phyloP scores from a whole-genome alignment of 2,888 invertebrate species.

The Seira ritae region DNA sequence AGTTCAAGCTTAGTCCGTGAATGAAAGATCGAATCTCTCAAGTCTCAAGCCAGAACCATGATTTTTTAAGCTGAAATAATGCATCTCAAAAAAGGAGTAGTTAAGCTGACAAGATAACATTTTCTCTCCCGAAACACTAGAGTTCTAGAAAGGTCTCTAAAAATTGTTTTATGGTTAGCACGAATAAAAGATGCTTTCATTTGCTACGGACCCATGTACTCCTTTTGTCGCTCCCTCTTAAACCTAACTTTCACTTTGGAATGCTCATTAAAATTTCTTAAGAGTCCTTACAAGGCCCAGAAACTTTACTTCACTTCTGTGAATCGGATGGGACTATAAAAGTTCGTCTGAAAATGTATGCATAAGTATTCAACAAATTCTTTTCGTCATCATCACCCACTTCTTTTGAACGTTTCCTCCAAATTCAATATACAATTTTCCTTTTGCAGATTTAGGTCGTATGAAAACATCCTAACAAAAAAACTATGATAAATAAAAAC shows the following conservation, averaged over 20 bases:
- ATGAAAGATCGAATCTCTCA: slow-evolving; percentile 39
- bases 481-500: neutral
- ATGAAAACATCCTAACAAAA: neutral
- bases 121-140: neutral
- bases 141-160: neutral
- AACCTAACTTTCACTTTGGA: slow-evolving; percentile 58
- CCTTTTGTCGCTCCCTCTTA: slow-evolving; percentile 50
- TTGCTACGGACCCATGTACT: slow-evolving; percentile 16
- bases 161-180: neutral
- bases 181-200: neutral
- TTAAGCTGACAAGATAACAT: slow-evolving; percentile 50
- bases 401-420: too few relatives aligned
- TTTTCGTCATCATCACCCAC: too few relatives aligned
- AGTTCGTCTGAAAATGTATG: too few relatives aligned
- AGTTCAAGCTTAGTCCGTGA: too few relatives aligned
- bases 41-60: slow-evolving; percentile 51
- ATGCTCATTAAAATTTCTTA: slow-evolving; percentile 66
- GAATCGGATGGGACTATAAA: neutral
- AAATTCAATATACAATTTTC: too few relatives aligned
- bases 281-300: slow-evolving; percentile 23
- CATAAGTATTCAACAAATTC: too few relatives aligned
- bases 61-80: slow-evolving; percentile 49
- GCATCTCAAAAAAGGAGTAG: slow-evolving; percentile 29
- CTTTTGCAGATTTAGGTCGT: neutral
- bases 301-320: neutral